Evolutionary conservation across 2,113 vertebrate species (phyloP).

Genomic region (Eurystomus gularis): DNA sequence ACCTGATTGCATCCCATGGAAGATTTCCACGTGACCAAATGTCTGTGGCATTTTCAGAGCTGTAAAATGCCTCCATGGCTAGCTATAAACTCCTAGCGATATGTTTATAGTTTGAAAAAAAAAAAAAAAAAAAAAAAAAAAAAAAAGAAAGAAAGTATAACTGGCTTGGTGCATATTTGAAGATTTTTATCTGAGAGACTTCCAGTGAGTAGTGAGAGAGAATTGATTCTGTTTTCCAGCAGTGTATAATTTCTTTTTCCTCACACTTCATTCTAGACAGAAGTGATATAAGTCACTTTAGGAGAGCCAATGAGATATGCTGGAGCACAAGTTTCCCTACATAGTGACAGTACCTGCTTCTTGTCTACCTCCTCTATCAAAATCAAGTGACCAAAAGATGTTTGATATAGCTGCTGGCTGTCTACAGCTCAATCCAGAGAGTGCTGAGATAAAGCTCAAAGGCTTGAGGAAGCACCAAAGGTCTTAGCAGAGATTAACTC

Average conservation of each 20-base stretch:
- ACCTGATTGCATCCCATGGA: neutral
- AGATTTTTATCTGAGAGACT: neutral
- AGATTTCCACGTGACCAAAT: neutral
- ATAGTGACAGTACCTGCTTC: neutral
- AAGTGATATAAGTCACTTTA: neutral
- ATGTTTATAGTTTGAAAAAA: neutral
- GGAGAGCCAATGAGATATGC: neutral
- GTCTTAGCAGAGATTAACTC: slow-evolving; percentile 58
- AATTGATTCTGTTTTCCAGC: neutral
- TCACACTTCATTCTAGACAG: neutral
- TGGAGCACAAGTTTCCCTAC: neutral
- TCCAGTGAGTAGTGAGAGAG: neutral
- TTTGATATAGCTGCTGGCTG: neutral
- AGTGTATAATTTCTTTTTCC: neutral
- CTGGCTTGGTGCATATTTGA: neutral
- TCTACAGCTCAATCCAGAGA: neutral
- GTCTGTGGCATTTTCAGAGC: neutral
- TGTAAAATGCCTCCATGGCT: neutral
- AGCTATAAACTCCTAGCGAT: neutral
- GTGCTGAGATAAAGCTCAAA: slow-evolving; percentile 24
- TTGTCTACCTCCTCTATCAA: neutral
- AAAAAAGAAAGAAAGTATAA: neutral
- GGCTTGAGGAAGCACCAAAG: slow-evolving; percentile 49
- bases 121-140: neutral
- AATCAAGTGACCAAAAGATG: neutral